These are phyloP conservation scores for Oreochromis niloticus DNA, from an alignment of 2,113 vertebrate genomes.

Conservation along the genomic window DNA sequence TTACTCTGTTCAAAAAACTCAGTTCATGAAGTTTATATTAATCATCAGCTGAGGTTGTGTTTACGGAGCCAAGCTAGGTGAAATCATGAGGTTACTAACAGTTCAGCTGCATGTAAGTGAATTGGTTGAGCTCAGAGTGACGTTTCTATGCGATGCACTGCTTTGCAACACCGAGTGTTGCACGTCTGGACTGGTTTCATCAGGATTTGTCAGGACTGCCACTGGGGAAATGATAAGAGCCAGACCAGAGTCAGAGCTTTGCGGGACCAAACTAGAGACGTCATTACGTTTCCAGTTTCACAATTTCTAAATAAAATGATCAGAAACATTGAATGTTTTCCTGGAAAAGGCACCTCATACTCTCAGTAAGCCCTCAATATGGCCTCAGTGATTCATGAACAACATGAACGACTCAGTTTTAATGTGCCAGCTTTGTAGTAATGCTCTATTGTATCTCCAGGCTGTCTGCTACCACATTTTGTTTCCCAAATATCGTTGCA, in stretches of 20 bases:
- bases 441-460: not conserved
- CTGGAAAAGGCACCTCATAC: not conserved
- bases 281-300: not conserved
- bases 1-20: not conserved
- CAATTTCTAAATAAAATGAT: not conserved
- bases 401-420: not conserved
- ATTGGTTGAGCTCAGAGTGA: not conserved
- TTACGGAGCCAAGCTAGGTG: rapidly evolving
- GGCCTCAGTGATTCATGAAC: not conserved
- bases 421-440: not conserved
- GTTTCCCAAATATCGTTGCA: not conserved
- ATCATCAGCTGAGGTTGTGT: not conserved
- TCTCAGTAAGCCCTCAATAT: not conserved
- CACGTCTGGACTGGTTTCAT: not conserved
- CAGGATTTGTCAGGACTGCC: not conserved
- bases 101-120: rapidly evolving
- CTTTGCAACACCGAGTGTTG: not conserved
- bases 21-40: not conserved
- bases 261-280: not conserved
- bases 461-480: not conserved
- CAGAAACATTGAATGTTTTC: not conserved
- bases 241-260: not conserved
- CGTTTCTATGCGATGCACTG: not conserved
- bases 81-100: not conserved
- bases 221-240: not conserved